These are phyloP conservation scores for Sebastes hubbsi DNA, from an alignment of 2,797 vertebrate genomes.

Conservation along the genomic window DNA sequence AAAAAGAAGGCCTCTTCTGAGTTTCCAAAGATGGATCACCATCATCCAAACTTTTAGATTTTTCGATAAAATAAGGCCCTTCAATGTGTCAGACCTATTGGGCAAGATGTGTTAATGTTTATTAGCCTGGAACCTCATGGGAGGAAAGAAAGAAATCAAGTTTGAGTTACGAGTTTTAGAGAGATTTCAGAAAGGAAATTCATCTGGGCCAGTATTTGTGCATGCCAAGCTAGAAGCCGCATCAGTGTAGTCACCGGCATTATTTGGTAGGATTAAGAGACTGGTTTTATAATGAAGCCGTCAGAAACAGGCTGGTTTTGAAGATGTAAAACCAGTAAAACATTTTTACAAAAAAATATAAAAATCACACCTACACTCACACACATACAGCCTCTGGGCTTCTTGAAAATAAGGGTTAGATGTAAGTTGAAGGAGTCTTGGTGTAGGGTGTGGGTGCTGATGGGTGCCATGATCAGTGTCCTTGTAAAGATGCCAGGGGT, in stretches of 20 bases:
- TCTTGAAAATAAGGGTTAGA: not conserved
- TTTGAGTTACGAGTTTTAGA: not conserved
- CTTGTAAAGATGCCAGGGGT: conserved; percentile 56
- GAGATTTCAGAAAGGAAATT: not conserved
- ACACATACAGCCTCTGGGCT: not conserved
- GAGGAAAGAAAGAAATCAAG: not conserved
- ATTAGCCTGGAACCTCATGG: not conserved
- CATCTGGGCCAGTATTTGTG: conserved; percentile 8
- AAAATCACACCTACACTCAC: not conserved
- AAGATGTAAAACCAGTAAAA: not conserved
- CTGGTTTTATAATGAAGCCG: not conserved
- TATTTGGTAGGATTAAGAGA: not conserved
- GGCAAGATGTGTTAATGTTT: not conserved
- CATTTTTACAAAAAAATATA: not conserved
- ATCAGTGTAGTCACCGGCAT: not conserved
- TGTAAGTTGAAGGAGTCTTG: not conserved
- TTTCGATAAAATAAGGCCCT: not conserved
- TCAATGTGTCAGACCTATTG: conserved; percentile 3
- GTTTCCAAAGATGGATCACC: not conserved
- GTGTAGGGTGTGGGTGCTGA: conserved; percentile 30
- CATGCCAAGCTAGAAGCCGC: not conserved
- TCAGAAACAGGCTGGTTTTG: not conserved
- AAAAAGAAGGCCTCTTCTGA: not conserved
- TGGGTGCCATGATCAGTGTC: conserved; percentile 27
- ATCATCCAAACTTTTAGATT: not conserved